Evolutionary conservation across 2,888 invertebrate genomes (phyloP), one percentile per base, ranked within the genome.

Genomic region (Sisyra nigra): DNA sequence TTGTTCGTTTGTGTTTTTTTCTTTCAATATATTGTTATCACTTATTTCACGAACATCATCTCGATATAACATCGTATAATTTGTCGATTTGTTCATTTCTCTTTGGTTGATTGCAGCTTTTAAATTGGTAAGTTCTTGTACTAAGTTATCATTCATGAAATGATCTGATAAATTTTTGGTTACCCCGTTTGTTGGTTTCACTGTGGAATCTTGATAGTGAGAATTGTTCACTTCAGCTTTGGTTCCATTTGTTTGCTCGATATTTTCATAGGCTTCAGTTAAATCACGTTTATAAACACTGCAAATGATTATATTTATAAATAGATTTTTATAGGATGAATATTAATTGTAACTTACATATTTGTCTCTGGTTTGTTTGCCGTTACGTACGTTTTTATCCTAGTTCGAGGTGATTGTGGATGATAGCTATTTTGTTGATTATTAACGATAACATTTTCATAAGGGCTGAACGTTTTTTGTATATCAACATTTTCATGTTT

Each of bases 381-480:
- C 1, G 34, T 34, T 7, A 68, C 65, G 50, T 72, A 73, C 1
- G 76, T 76, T 53, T 73, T 75, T 19, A 76, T 76, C 55, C 73
- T 64, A 2, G 73, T 71, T 46, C 76, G 64, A 2, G 76, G 76
- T 13, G 62, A 57, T 60, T 71, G 61, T 59, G 69, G 32, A 66
- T 68, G 49, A 62, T 67, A 0, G 64, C 69, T 29, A 62, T 68
- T 51, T 68, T 55, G 66, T 65, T 6, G 67, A 47, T 48, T 62
- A 15, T 57, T 54, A 40, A 63, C 58, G 40, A 66, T 63, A 2
- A 77, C 67, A 54, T 78, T 80, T 57, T 80, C 79, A 51, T 78
- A 79, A 0, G 72, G 70, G 50, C 70, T 72, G 3, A 49, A 46
- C 37, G 50, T 50, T 13, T 48, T 44, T 45, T 40, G 39, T 40